Conservation (phyloP, 2,888 invertebrate species). For the Caenorhabditis sp. region DNA sequence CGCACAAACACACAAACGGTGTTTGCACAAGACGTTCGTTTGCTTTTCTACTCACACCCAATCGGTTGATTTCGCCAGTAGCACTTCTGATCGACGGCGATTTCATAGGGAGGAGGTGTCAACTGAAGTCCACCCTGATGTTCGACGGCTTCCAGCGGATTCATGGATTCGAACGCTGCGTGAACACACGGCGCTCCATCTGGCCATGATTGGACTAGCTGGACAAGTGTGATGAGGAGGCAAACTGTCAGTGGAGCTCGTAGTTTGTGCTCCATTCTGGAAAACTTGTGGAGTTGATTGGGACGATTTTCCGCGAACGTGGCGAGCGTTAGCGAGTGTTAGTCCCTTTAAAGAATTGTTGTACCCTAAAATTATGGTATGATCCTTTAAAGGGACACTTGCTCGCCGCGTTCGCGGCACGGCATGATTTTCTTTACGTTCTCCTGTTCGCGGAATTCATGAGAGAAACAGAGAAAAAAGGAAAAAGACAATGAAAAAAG, state of each 20-base stretch:
- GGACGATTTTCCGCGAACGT: no score
- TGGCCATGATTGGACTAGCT: slow-evolving; percentile 49
- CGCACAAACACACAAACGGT: no score
- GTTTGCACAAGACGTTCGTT: no score
- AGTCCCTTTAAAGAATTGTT: no score
- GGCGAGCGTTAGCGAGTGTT: no score
- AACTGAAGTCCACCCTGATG: slow-evolving; percentile 67
- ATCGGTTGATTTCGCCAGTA: slow-evolving; percentile 68
- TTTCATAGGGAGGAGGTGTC: slow-evolving; percentile 62
- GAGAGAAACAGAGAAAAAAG: no score
- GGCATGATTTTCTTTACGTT: no score
- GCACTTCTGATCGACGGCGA: slow-evolving; percentile 63
- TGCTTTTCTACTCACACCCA: slow-evolving; percentile 62
- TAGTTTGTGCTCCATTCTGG: background rate
- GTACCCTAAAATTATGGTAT: no score
- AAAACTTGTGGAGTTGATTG: background rate
- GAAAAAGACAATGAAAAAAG: no score
- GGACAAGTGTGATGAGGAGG: background rate
- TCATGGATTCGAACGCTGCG: slow-evolving; percentile 67
- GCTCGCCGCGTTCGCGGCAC: no score
- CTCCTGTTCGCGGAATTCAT: no score
- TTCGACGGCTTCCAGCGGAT: slow-evolving; percentile 69
- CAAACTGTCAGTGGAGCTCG: background rate
- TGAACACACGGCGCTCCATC: slow-evolving; percentile 68
- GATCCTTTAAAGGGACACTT: no score